Base-by-base conservation (phyloP, 1,140 invertebrate genomes). In the Pseudachorutes palmiensis region DNA sequence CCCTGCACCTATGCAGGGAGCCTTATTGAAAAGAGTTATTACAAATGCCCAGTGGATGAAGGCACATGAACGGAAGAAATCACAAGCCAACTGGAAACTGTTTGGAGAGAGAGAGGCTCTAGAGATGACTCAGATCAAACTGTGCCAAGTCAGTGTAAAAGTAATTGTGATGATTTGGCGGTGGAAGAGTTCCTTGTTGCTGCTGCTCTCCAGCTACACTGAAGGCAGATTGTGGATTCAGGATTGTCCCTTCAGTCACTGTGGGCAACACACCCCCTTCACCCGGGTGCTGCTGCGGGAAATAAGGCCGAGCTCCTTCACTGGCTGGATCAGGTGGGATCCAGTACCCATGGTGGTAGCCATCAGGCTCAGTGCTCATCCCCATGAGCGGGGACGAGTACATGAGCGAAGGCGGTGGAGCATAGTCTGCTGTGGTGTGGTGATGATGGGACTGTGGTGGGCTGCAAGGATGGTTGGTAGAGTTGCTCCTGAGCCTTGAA, bases 141-240 rank as follows among this genome's bases (percentile, higher is more conserved):
- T 55, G 51, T 55, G 51, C 51, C 51, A 55, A 55, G 51, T 55
- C 51, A 5, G 51, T 55, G 24, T 55, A 55, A 26, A 55, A 55
- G 51, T 55, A 55, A 55, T 55, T 55, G 36, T 45, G 36, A 9
- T 45, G 36, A 9, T 45, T 9, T 12, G 36, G 36, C 9, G 36
- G 36, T 45, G 36, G 19, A 19, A 45, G 36, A 19, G 36, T 45
- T 45, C 9, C 36, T 9, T 45, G 19, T 12, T 9, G 51, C 51
- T 14, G 51, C 24, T 55, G 24, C 51, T 55, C 3, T 3, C 5
- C 24, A 22, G 12, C 51, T 5, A 14, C 5, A 5, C 5, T 26
- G 24, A 19, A 55, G 12, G 12, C 5, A 19, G 51, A 19, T 55
- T 55, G 51, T 19, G 51, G 51, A 26, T 55, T 12, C 9, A 55